phyloP scores from a whole-genome alignment of 2,888 invertebrate species.

The Meta bourneti region DNA sequence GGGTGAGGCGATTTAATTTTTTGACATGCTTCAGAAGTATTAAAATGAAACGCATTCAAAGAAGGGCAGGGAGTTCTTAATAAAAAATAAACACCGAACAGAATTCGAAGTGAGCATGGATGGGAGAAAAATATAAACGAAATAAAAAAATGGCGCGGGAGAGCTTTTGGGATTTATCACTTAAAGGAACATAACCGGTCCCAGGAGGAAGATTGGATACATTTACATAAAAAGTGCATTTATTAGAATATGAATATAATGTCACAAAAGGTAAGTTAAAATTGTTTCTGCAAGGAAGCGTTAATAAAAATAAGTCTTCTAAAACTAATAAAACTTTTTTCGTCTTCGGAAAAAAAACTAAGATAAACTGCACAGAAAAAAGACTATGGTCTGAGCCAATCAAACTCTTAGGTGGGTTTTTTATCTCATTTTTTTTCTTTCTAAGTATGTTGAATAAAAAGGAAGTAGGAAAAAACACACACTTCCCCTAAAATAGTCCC shows the following conservation, averaged over 20 bases:
- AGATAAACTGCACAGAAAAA: not conserved
- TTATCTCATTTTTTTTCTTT: conserved; percentile 5
- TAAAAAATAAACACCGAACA: conserved; percentile 29
- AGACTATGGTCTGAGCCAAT: conserved; percentile 25
- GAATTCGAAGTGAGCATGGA: not conserved
- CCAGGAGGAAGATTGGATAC: conserved; percentile 19
- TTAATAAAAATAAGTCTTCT: conserved; percentile 32
- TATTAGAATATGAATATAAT: conserved; percentile 63
- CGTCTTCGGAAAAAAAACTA: not conserved
- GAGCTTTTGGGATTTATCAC: conserved; percentile 38
- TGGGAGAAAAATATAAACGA: not conserved
- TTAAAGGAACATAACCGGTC: conserved; percentile 31
- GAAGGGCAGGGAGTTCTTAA: conserved; percentile 19
- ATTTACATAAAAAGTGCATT: conserved; percentile 62
- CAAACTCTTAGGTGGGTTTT: conserved; percentile 38
- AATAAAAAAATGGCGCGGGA: conserved; percentile 1
- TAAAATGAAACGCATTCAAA: conserved; percentile 39
- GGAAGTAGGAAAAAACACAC: not conserved
- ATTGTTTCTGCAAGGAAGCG: conserved; percentile 42
- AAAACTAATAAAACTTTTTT: conserved; percentile 15
- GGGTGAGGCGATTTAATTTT: not conserved
- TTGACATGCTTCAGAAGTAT: conserved; percentile 33
- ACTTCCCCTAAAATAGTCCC: conserved; percentile 43
- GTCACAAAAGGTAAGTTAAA: conserved; percentile 28
- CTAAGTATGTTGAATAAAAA: conserved; percentile 3